phyloP scores from a whole-genome alignment of 2,888 invertebrate species.

The Hypena proboscidalis region DNA sequence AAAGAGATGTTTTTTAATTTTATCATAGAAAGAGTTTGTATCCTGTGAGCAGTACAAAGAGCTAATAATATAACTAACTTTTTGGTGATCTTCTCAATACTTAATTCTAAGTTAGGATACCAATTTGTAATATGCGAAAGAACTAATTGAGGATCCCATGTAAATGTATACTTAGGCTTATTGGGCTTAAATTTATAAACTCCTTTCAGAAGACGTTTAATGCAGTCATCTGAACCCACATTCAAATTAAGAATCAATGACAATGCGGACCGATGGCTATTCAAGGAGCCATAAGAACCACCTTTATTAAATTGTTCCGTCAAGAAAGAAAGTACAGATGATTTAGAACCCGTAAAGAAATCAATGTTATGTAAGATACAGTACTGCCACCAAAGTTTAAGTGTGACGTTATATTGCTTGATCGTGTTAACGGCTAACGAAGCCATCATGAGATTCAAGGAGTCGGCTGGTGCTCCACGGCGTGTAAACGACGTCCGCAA shows the following conservation, averaged over 20 bases:
- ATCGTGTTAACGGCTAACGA: conserved; percentile 22
- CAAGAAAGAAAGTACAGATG: not conserved
- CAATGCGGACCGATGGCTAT: conserved; percentile 20
- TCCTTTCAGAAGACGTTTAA: conserved; percentile 8
- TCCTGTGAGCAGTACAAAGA: conserved; percentile 8
- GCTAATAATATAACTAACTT: conserved; percentile 12
- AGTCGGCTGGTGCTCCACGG: conserved; percentile 1
- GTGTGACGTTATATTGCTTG: conserved; percentile 21
- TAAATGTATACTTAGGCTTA: conserved; percentile 4
- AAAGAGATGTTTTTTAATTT: conserved; percentile 8
- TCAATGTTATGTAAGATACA: conserved; percentile 9
- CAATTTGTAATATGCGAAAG: conserved; percentile 2
- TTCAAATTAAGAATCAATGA: conserved; percentile 1
- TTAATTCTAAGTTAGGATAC: not conserved
- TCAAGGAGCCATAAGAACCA: conserved; percentile 2
- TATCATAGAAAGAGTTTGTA: conserved; percentile 9
- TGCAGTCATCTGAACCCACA: conserved; percentile 2
- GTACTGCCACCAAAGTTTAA: conserved; percentile 29
- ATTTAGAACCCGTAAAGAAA: not conserved
- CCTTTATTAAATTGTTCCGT: not conserved
- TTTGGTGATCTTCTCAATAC: conserved; percentile 4
- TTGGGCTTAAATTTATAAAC: conserved; percentile 4
- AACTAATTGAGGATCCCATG: conserved; percentile 16
- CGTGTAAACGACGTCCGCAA: not conserved
- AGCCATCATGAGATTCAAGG: conserved; percentile 12